These are phyloP conservation scores for Macrosteles quadrilineatus DNA, from an alignment of 1,140 invertebrate species.

Conservation along the genomic window DNA sequence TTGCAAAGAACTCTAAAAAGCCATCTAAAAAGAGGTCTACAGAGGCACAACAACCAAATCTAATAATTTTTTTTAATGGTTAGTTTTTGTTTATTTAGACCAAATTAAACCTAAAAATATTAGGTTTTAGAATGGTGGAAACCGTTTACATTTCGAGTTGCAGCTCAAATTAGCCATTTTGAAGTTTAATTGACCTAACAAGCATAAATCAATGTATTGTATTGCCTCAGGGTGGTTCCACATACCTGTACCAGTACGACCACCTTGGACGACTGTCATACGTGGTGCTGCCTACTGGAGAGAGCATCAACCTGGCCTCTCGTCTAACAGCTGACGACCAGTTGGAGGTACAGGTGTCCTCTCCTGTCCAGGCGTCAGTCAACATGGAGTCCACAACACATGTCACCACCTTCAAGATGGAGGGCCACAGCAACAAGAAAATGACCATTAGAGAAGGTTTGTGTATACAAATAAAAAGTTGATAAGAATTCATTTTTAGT, in stretches of 20 bases:
- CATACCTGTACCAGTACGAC: conserved; percentile 88
- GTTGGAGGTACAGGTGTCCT: conserved; percentile 66
- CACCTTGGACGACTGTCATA: conserved; percentile 79
- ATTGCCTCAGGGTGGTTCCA: conserved; percentile 71
- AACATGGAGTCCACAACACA: conserved; percentile 39
- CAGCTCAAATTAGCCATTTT: too few relatives aligned
- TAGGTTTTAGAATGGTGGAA: too few relatives aligned
- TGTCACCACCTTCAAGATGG: conserved; percentile 43
- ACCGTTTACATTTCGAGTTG: too few relatives aligned
- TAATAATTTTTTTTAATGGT: conserved; percentile 7
- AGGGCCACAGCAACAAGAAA: conserved; percentile 44
- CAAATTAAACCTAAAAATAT: too few relatives aligned
- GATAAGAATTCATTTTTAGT: too few relatives aligned
- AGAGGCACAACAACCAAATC: too few relatives aligned
- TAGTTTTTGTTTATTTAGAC: conserved; percentile 36
- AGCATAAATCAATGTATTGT: too few relatives aligned
- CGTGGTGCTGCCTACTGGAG: conserved; percentile 86
- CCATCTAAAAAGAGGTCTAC: too few relatives aligned
- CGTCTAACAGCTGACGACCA: conserved; percentile 73
- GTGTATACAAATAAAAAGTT: conserved; percentile 20
- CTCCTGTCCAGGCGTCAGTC: conserved; percentile 40
- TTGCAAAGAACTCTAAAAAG: too few relatives aligned
- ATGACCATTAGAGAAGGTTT: conserved; percentile 46
- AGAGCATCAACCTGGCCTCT: conserved; percentile 76
- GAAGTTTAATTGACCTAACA: too few relatives aligned